Evolutionary conservation across 2,888 invertebrate genomes (phyloP).

Genomic region (Sarcophaga carnaria): DNA sequence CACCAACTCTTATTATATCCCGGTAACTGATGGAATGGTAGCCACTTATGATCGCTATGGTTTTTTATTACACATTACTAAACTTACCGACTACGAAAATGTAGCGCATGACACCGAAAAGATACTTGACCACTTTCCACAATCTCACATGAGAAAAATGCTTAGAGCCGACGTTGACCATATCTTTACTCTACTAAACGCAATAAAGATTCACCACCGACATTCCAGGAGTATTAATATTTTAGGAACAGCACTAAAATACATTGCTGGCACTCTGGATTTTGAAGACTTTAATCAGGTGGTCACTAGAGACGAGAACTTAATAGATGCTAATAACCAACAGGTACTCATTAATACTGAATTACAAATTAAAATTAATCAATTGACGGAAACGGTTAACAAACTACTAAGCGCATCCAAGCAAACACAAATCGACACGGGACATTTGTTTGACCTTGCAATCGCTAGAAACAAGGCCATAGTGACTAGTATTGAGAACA

Average conservation of each 20-base stretch:
- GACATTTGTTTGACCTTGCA: slow-evolving; percentile 27
- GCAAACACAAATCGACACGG: slow-evolving; percentile 19
- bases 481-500: slow-evolving; percentile 22
- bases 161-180: too few species aligned
- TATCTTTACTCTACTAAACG: neutral
- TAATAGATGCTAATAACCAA: too few species aligned
- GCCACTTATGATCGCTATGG: too few species aligned
- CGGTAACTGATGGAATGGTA: too few species aligned
- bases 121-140: too few species aligned
- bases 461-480: slow-evolving; percentile 19
- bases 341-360: neutral
- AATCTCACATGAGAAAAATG: too few species aligned
- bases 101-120: slow-evolving; percentile 15
- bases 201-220: neutral
- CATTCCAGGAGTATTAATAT: neutral
- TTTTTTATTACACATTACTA: neutral
- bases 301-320: too few species aligned
- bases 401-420: neutral
- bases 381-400: neutral
- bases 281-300: too few species aligned
- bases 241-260: slow-evolving; percentile 38
- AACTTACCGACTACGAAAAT: neutral
- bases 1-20: too few species aligned
- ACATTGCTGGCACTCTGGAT: slow-evolving; percentile 32
- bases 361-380: slow-evolving; percentile 13